These are phyloP conservation scores for Bruchidius siliquastri DNA, from an alignment of 2,888 invertebrate species.

Conservation along the genomic window DNA sequence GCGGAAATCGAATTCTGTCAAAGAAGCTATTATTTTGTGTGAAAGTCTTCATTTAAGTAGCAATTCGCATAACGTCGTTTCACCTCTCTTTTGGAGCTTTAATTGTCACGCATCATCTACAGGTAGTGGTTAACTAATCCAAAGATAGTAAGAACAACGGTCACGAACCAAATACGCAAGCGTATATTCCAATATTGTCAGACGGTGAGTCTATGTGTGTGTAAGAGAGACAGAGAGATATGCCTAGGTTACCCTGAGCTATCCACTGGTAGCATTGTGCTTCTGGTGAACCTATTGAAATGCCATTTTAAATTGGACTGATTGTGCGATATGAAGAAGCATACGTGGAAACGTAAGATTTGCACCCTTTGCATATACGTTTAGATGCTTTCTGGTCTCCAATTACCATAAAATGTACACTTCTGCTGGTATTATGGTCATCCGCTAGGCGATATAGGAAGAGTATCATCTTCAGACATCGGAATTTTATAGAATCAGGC, in stretches of 20 bases:
- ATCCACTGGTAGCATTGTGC: not conserved
- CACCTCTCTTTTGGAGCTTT: too few relatives aligned
- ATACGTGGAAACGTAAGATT: not conserved
- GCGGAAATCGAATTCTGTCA: too few relatives aligned
- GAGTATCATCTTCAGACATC: not conserved
- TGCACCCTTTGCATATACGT: not conserved
- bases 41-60: too few relatives aligned
- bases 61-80: too few relatives aligned
- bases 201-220: not conserved
- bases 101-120: too few relatives aligned
- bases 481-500: not conserved
- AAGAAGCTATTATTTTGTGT: too few relatives aligned
- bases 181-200: not conserved
- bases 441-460: not conserved
- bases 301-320: slow-evolving; percentile 6
- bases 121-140: not conserved
- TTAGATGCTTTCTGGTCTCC: not conserved
- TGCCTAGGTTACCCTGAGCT: not conserved
- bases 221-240: not conserved
- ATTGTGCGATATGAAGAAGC: slow-evolving; percentile 2
- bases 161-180: not conserved
- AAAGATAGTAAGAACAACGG: not conserved
- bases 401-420: not conserved
- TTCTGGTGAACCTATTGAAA: not conserved
- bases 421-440: not conserved